Base-by-base conservation (phyloP, 2,888 invertebrate genomes). In the Chrysotoxum bicinctum region DNA sequence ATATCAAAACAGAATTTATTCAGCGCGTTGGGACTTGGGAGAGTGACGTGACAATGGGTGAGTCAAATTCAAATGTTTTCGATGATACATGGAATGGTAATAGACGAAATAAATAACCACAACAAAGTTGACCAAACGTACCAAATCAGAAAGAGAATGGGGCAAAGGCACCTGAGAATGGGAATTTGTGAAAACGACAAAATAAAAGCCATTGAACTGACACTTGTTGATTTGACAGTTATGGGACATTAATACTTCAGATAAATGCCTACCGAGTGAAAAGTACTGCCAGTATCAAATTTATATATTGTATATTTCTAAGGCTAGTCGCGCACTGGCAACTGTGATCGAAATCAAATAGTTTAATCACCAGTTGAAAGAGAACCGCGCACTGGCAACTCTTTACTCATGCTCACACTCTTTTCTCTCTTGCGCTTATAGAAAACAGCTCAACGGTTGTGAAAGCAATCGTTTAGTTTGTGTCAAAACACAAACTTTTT, bases 151-250 rank as follows among this genome's bases (percentile, higher is more conserved):
- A n/a, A 3, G 35, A 7, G 7, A 23, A 8, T 16, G 19, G 14
- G 19, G 10, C 26, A 14, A n/a, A 8, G 8, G 7, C 4, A 19
- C 10, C n/a, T n/a, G n/a, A n/a, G n/a, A n/a, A n/a, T n/a, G n/a
- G n/a, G n/a, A n/a, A n/a, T n/a, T n/a, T n/a, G n/a, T n/a, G n/a
- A 16, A 40, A 40, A 26, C 10, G 10, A n/a, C 23, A 37, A 5
- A 40, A 58, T n/a, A 12, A 43, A 62, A 62, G 14, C 1, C 35
- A 14, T 37, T 37, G 14, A 40, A 40, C n/a, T 81, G 81, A 76
- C 81, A 81, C 81, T 56, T 81, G 81, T 81, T 76, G 81, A 70
- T 40, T 45, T 76, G 81, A 80, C 64, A 76, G 37, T 9, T 58
- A 26, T 9, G 23, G 64, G 73, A 74, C 30, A 48, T 79, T 84